A percentile compares a stretch with the other conserved stretches of the same genome.
phyloP scores from a whole-genome alignment of 1,140 invertebrate genomes.

The Drosophila watanabei region DNA sequence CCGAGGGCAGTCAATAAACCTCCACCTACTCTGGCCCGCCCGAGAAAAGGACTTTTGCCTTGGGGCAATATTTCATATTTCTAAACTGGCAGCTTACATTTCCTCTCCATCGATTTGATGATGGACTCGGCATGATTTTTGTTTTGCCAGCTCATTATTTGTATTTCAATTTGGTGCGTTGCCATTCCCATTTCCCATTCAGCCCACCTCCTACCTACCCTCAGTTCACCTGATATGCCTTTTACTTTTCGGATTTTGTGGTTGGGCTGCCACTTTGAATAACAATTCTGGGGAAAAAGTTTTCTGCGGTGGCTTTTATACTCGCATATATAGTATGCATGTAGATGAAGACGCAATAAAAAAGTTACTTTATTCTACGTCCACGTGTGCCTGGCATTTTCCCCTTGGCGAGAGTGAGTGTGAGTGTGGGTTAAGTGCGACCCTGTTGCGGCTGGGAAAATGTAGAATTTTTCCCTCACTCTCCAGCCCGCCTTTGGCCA shows the following conservation, averaged over 20 bases:
- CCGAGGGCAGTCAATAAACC: slow-evolving; percentile 42
- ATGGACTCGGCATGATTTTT: slow-evolving; percentile 75
- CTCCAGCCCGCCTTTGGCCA: slow-evolving; percentile 11
- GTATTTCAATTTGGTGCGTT: slow-evolving; percentile 74
- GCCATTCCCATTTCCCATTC: slow-evolving; percentile 42
- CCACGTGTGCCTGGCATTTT: slow-evolving; percentile 63
- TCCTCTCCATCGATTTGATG: slow-evolving; percentile 68
- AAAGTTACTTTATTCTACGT: slow-evolving; percentile 78
- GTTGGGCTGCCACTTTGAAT: slow-evolving; percentile 76
- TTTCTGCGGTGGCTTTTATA: slow-evolving; percentile 66
- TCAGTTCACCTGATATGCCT: slow-evolving; percentile 50
- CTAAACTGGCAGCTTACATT: slow-evolving; percentile 76
- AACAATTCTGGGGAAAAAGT: slow-evolving; percentile 77
- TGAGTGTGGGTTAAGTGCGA: slow-evolving; percentile 63
- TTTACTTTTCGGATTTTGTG: slow-evolving; percentile 74
- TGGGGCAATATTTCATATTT: slow-evolving; percentile 72
- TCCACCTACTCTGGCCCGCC: not conserved
- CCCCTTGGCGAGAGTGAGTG: not conserved
- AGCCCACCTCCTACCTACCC: not conserved
- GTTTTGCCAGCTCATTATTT: slow-evolving; percentile 82
- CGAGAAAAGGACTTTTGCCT: slow-evolving; percentile 8
- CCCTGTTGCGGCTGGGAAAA: slow-evolving; percentile 75
- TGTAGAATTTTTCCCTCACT: slow-evolving; percentile 72
- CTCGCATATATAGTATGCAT: slow-evolving; percentile 47
- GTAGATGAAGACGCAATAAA: slow-evolving; percentile 80